Base-by-base conservation (phyloP, 2,888 invertebrate species). In the Eupelmus urozonus region DNA sequence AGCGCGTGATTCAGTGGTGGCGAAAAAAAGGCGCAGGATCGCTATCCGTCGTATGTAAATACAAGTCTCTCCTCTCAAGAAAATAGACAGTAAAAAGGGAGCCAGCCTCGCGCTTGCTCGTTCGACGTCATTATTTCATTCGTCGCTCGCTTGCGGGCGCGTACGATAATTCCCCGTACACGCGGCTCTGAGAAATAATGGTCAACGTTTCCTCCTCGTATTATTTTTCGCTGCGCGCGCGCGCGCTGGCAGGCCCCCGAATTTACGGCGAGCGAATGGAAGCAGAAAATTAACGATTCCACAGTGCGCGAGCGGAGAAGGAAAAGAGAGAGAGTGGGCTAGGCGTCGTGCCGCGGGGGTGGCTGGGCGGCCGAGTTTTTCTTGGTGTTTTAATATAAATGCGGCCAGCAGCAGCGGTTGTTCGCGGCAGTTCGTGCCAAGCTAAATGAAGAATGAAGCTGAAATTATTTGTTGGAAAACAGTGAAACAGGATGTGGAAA, bases 281-380 rank as follows among this genome's bases (percentile, higher is more conserved):
- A 88, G 89, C 88, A 90, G 89, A 89, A 89, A 90, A 90, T 90
- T 89, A 90, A 90, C 89, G 89, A 89, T 89, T 89, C 88, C 80
- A 77, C 80, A 81, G 78, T 34, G 34, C 34, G n/a, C 29, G 73
- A 67, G 66, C 72, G 81, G 11, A 63, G 20, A 40, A 20, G 40
- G 34, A 55, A 59, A 23, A 59, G 55, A n/a, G 45, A 34, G 75
- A 78, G 45, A 27, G 23, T n/a, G n/a, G n/a, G n/a, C n/a, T n/a
- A 34, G 20, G 53, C 23, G 78, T 45, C 13, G 2, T 7, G n/a
- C n/a, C n/a, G n/a, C n/a, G n/a, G n/a, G 59, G 72, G 79, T 74
- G 74, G 49, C 45, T 75, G 60, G 80, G 81, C 81, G 84, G 82
- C 84, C 85, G 88, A 89, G 88, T 89, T 89, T 89, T 89, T 89